These are phyloP conservation scores for Eutolmus rufibarbis DNA, from an alignment of 2,888 invertebrate species.

Conservation along the genomic window DNA sequence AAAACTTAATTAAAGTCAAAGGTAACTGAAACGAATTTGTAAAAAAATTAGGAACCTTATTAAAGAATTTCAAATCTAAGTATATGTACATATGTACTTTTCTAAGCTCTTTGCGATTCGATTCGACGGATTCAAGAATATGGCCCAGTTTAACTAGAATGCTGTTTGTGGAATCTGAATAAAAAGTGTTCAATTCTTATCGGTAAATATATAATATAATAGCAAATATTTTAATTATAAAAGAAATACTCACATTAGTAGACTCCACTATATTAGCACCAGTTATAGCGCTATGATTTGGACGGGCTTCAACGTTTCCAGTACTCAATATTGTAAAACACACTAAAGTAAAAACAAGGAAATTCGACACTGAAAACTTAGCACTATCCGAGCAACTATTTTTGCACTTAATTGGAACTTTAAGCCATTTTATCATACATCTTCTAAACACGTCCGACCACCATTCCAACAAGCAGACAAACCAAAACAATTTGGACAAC, in stretches of 20 bases:
- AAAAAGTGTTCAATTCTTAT: background rate
- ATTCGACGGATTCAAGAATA: no score
- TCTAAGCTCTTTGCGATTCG: no score
- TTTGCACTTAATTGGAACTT: conserved; percentile 14
- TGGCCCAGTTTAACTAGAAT: no score
- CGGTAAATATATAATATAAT: background rate
- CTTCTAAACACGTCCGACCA: background rate
- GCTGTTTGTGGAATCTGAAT: no score
- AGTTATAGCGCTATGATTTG: conserved; percentile 52
- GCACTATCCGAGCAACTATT: conserved; percentile 36
- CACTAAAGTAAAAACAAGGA: conserved; percentile 51
- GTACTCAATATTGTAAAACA: conserved; percentile 49
- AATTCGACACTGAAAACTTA: conserved; percentile 49
- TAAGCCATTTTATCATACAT: background rate
- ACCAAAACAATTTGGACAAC: conserved; percentile 22
- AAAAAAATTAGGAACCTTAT: no score
- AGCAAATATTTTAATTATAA: background rate
- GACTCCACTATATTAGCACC: conserved; percentile 38
- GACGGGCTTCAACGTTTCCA: conserved; percentile 57
- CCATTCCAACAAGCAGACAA: background rate
- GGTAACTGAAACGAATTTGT: no score
- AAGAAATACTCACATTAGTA: conserved; percentile 39
- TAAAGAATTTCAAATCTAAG: no score
- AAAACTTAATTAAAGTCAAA: no score
- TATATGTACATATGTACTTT: no score